Evolutionary conservation across 2,113 vertebrate genomes (phyloP).

Genomic region (Apistogramma diplotaenia): DNA sequence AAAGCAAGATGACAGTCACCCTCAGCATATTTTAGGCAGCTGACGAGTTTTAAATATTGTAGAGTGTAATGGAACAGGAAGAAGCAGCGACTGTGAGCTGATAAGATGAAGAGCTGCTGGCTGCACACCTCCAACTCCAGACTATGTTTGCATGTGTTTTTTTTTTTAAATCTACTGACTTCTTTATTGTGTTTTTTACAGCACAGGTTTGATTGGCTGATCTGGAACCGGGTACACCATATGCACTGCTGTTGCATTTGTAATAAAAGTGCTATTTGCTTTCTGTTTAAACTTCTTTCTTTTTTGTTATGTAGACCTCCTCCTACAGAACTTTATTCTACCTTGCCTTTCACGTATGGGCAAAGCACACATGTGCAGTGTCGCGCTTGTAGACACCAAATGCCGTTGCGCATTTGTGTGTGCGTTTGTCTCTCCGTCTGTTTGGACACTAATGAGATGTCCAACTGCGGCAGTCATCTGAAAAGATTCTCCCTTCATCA

Average conservation of each 20-base stretch:
- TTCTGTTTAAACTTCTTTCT: neutral
- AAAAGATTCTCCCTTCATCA: slow-evolving; percentile 15
- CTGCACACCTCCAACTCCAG: neutral
- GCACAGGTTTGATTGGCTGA: neutral
- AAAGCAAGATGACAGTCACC: neutral
- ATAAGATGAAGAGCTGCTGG: neutral
- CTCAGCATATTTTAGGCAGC: neutral
- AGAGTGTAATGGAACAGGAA: neutral
- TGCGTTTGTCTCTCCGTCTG: neutral
- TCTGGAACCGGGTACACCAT: neutral
- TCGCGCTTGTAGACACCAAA: neutral
- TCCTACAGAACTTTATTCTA: neutral
- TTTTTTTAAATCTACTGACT: neutral
- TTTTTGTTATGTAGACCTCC: neutral
- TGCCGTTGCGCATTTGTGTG: neutral
- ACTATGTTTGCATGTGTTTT: neutral
- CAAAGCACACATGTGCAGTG: neutral
- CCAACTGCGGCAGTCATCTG: slow-evolving; percentile 15
- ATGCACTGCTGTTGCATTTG: neutral
- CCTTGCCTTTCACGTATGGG: neutral
- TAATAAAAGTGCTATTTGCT: neutral
- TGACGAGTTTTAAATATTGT: neutral
- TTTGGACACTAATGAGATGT: slow-evolving; percentile 47
- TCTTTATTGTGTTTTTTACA: neutral
- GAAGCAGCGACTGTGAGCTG: neutral